Evolutionary conservation across 2,888 invertebrate genomes (phyloP).

Genomic region (Pseudococcus viburni): DNA sequence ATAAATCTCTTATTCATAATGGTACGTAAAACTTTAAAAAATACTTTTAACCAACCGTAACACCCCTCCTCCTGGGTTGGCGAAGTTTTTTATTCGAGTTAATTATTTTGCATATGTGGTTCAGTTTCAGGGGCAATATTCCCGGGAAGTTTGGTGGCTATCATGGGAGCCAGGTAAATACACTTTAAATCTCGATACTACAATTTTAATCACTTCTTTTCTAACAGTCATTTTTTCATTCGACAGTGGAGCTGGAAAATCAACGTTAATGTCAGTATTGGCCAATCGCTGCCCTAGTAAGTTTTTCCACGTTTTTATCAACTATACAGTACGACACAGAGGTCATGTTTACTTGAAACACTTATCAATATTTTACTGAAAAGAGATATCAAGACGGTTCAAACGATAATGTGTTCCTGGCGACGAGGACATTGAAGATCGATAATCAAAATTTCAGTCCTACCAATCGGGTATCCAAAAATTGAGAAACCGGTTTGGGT

Average conservation of each 20-base stretch:
- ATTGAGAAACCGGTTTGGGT: no score
- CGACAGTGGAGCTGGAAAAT: conserved; percentile 90
- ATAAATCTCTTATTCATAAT: conserved; percentile 55
- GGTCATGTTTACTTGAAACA: no score
- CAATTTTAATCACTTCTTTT: background rate
- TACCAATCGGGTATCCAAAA: no score
- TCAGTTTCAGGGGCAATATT: conserved; percentile 61
- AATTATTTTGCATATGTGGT: conserved; percentile 53
- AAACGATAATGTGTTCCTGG: no score
- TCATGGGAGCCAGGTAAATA: conserved; percentile 86
- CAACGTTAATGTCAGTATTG: conserved; percentile 87
- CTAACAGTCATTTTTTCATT: background rate
- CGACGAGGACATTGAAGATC: no score
- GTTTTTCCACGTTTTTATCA: background rate
- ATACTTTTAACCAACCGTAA: background rate
- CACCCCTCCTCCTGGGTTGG: background rate
- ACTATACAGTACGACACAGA: no score
- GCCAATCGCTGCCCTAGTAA: conserved; percentile 83
- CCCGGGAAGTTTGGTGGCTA: conserved; percentile 74
- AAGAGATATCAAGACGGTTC: no score
- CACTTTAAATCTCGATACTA: background rate
- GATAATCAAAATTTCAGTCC: no score
- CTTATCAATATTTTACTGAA: no score
- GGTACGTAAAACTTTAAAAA: conserved; percentile 40
- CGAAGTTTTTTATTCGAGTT: background rate